Evolutionary conservation across 2,113 vertebrate genomes (phyloP).

Genomic region (Macrotis lagotis): DNA sequence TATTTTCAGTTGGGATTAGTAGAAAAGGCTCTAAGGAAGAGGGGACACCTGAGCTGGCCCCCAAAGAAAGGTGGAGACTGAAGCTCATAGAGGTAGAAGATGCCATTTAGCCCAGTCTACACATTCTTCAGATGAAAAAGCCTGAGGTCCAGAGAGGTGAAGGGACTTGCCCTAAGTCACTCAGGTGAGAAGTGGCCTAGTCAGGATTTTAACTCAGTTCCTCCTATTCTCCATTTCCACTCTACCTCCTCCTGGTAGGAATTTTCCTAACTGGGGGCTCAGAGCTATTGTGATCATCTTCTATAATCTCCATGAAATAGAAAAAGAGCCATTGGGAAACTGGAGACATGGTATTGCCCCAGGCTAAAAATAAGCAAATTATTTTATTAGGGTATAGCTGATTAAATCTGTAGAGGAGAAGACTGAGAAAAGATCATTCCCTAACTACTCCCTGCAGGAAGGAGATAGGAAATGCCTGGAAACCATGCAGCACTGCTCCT

Average conservation of each 20-base stretch:
- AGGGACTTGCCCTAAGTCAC: neutral
- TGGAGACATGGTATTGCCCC: neutral
- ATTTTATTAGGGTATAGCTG: neutral
- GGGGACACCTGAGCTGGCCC: neutral
- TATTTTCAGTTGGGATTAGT: neutral
- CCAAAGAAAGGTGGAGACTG: neutral
- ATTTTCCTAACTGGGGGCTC: neutral
- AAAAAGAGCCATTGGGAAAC: neutral
- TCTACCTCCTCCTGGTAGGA: neutral
- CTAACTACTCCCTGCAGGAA: neutral
- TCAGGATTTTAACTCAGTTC: neutral
- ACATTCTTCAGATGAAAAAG: neutral
- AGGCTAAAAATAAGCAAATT: neutral
- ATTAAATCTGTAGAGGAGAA: neutral
- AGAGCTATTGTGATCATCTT: neutral
- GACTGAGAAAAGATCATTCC: neutral
- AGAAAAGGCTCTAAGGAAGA: neutral
- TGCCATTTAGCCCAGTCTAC: neutral
- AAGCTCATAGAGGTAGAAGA: neutral
- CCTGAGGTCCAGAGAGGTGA: neutral
- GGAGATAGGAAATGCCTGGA: neutral
- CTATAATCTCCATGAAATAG: neutral
- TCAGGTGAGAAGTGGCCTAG: neutral
- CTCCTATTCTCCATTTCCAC: neutral
- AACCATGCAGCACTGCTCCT: neutral